phyloP scores from a whole-genome alignment of 2,888 invertebrate genomes.

The Synanthedon formicaeformis region DNA sequence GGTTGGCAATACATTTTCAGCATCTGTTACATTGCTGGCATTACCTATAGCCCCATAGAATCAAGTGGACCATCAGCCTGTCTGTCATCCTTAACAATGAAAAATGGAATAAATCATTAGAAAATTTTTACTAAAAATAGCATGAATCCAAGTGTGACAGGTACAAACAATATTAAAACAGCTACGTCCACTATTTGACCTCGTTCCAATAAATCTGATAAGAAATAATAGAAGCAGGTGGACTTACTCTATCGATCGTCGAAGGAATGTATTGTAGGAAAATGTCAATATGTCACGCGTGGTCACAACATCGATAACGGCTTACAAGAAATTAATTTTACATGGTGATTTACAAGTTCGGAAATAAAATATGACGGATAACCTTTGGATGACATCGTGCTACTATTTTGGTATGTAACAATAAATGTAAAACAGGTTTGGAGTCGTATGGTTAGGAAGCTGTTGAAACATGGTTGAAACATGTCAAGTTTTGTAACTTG shows the following conservation, averaged over 20 bases:
- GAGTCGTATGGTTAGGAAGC: not conserved
- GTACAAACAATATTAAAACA: not conserved
- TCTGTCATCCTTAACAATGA: too few relatives aligned
- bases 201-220: slow-evolving; percentile 50
- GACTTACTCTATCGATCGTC: slow-evolving; percentile 28
- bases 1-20: too few relatives aligned
- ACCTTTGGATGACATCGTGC: not conserved
- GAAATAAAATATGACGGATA: not conserved
- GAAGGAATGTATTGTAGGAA: slow-evolving; percentile 10
- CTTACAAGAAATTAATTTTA: not conserved
- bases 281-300: slow-evolving; percentile 29
- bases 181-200: slow-evolving; percentile 28
- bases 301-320: slow-evolving; percentile 4
- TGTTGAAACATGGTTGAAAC: too few relatives aligned
- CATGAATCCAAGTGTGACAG: too few relatives aligned
- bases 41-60: too few relatives aligned
- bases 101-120: too few relatives aligned
- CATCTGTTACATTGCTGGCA: too few relatives aligned
- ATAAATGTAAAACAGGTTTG: not conserved
- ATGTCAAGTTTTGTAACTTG: not conserved
- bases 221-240: slow-evolving; percentile 45
- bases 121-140: too few relatives aligned
- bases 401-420: not conserved
- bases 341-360: not conserved
- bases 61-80: too few relatives aligned